A percentile compares a stretch with the other conserved stretches of the same genome.
Evolutionary conservation across 2,797 vertebrate species (phyloP).

Genomic region (Onychomys arenicola): DNA sequence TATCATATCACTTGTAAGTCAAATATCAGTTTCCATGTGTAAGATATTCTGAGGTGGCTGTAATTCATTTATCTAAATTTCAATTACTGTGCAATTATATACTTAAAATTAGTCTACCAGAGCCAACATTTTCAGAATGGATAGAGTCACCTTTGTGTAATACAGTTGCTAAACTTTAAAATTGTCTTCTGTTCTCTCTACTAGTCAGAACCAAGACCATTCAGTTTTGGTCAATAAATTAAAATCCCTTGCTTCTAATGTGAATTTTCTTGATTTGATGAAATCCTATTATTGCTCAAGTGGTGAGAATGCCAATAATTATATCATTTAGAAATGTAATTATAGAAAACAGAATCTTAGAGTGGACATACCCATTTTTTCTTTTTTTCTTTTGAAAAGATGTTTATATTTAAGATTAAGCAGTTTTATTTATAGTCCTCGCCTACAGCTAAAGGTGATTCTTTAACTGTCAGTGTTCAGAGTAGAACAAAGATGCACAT

Average conservation of each 20-base stretch:
- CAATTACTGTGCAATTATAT: background rate
- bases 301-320: slow-evolving; percentile 55
- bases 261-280: slow-evolving; percentile 39
- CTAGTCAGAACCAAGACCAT: slow-evolving; percentile 30
- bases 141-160: slow-evolving; percentile 33
- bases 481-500: background rate
- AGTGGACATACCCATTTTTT: background rate
- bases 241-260: slow-evolving; percentile 38
- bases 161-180: background rate
- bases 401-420: slow-evolving; percentile 64
- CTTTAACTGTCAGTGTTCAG: slow-evolving; percentile 46
- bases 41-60: slow-evolving; percentile 50
- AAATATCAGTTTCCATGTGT: slow-evolving; percentile 36
- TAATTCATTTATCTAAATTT: slow-evolving; percentile 32
- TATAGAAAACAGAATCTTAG: slow-evolving; percentile 55
- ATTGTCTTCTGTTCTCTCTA: background rate
- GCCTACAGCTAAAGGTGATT: slow-evolving; percentile 52
- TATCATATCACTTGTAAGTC: slow-evolving; percentile 30
- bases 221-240: slow-evolving; percentile 36
- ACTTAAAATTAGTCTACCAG: slow-evolving; percentile 57
- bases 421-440: slow-evolving; percentile 52
- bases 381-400: slow-evolving; percentile 10
- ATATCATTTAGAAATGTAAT: slow-evolving; percentile 53
- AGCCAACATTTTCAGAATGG: slow-evolving; percentile 35
- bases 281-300: slow-evolving; percentile 22